phyloP scores from a whole-genome alignment of 2,888 invertebrate species.

The Epicampocera succincta region DNA sequence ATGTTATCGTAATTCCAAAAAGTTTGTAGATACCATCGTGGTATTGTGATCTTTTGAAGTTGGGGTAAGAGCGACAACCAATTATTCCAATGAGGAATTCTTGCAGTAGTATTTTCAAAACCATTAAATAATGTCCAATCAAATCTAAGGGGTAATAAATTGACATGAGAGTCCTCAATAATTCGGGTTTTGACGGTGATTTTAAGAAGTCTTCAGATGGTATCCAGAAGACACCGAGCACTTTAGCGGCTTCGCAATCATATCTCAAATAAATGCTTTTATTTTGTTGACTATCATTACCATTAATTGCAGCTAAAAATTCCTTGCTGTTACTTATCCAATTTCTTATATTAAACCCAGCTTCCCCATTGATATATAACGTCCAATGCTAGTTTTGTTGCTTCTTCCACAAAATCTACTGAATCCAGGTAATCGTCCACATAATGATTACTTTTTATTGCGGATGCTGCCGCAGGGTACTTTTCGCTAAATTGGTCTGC shows the following conservation, averaged over 20 bases:
- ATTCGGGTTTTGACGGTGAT: conserved; percentile 48
- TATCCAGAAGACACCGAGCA: neutral
- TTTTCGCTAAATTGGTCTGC: too few relatives aligned
- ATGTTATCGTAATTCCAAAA: conserved; percentile 5
- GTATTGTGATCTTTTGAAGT: too few relatives aligned
- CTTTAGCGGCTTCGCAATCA: too few relatives aligned
- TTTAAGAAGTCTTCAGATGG: neutral
- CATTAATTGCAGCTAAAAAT: neutral
- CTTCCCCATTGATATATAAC: too few relatives aligned
- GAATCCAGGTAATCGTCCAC: too few relatives aligned
- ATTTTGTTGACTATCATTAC: neutral
- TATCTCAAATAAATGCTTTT: too few relatives aligned
- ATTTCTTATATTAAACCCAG: too few relatives aligned
- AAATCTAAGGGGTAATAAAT: conserved; percentile 53
- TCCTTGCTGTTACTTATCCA: too few relatives aligned
- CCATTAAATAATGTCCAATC: conserved; percentile 54
- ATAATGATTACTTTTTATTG: too few relatives aligned
- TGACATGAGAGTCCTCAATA: too few relatives aligned
- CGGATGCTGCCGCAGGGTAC: too few relatives aligned
- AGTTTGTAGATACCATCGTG: neutral
- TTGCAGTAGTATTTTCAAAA: conserved; percentile 49
- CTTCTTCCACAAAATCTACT: conserved; percentile 19
- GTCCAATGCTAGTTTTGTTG: neutral
- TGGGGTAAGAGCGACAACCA: too few relatives aligned
- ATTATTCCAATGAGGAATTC: conserved; percentile 17